A percentile compares a stretch with the other conserved stretches of the same genome.
Evolutionary conservation across 2,113 vertebrate genomes (phyloP).

Genomic region (Campylorhamphus procurvoides): DNA sequence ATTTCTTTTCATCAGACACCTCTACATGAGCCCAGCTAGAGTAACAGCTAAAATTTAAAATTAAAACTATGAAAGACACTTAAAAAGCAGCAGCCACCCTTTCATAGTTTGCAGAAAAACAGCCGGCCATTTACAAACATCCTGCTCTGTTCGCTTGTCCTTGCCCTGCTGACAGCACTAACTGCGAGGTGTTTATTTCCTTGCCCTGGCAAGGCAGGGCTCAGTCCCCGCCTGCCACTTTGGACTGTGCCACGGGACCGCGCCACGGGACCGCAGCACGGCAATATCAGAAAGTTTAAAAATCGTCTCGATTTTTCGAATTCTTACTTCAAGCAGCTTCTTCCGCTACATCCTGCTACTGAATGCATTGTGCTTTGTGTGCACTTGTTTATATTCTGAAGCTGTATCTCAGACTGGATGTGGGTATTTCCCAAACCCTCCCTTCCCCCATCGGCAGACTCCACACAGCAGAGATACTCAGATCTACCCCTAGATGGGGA

Average conservation of each 20-base stretch:
- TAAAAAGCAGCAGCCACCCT: background rate
- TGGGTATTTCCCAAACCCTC: background rate
- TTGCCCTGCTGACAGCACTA: background rate
- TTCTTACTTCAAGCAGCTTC: background rate
- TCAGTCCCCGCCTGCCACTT: background rate
- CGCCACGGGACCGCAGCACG: background rate
- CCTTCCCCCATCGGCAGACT: background rate
- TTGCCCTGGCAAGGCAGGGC: background rate
- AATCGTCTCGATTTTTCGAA: background rate
- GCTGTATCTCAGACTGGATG: background rate
- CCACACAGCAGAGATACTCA: background rate
- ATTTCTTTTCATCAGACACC: background rate
- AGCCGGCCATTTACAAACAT: background rate
- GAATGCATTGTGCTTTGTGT: background rate
- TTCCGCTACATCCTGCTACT: background rate
- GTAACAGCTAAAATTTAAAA: background rate
- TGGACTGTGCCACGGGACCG: background rate
- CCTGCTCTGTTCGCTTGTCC: background rate
- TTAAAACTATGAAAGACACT: background rate
- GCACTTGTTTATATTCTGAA: background rate
- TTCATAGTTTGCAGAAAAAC: background rate
- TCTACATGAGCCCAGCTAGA: background rate
- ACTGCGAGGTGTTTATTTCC: fast-evolving
- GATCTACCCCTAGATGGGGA: conserved; percentile 74
- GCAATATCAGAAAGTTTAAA: background rate